Evolutionary conservation across 2,888 invertebrate species (phyloP).

Genomic region (Malthinus seriepunctatus): DNA sequence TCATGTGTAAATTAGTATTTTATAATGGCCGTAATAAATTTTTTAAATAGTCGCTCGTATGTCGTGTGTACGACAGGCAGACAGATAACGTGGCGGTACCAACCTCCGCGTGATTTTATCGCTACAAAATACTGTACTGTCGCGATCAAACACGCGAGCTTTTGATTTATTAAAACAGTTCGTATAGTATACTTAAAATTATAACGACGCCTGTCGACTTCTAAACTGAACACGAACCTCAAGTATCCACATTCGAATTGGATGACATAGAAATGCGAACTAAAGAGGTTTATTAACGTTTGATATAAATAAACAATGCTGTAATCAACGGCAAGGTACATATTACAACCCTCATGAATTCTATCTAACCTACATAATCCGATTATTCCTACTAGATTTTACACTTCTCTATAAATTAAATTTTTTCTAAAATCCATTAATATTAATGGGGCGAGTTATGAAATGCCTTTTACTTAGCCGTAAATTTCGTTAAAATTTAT

Average conservation of each 20-base stretch:
- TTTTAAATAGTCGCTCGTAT: conserved; percentile 14
- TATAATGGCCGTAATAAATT: conserved; percentile 12
- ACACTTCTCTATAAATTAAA: conserved; percentile 1
- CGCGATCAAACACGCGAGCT: conserved; percentile 15
- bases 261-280: background rate
- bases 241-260: background rate
- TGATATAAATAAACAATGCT: conserved; percentile 3
- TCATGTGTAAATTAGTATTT: conserved; percentile 16
- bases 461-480: no score
- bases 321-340: conserved; percentile 4
- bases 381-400: conserved; percentile 5
- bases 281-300: conserved; percentile 2
- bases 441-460: no score
- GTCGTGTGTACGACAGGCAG: conserved; percentile 12
- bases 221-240: background rate
- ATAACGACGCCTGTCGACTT: conserved; percentile 14
- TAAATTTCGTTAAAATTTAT: no score
- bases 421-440: background rate
- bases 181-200: conserved; percentile 19
- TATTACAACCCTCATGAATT: conserved; percentile 2
- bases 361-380: background rate
- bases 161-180: conserved; percentile 21
- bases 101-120: conserved; percentile 21
- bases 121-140: conserved; percentile 14
- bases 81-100: conserved; percentile 24